phyloP scores from a whole-genome alignment of 37 sponge, comb jelly and placozoan species.

The Aplysina aerophoba region DNA sequence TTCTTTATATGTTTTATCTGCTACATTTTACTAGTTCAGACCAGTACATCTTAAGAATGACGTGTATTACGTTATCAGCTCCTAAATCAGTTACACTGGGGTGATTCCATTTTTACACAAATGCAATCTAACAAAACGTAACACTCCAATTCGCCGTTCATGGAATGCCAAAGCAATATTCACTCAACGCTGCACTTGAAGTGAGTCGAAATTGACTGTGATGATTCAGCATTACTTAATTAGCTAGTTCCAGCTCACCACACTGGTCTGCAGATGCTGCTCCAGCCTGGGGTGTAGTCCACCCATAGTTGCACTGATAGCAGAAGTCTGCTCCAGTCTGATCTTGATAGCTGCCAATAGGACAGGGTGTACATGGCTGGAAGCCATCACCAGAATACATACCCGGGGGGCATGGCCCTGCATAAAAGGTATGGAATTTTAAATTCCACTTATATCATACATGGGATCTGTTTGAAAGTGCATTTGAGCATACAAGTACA shows the following conservation, averaged over 20 bases:
- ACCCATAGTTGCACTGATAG: constrained; percentile 15
- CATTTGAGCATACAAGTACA: background rate
- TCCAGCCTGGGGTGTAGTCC: constrained; percentile 2
- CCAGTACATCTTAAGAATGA: too few species aligned
- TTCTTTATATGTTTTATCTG: too few species aligned
- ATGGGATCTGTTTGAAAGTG: background rate
- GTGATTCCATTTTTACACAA: too few species aligned
- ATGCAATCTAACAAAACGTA: too few species aligned
- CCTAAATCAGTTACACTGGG: too few species aligned
- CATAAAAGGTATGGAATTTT: background rate
- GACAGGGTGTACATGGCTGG: constrained; percentile 16
- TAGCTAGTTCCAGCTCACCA: background rate
- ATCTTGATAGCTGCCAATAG: constrained; percentile 14
- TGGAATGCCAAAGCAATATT: too few species aligned
- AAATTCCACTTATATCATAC: background rate
- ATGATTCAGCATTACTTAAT: too few species aligned
- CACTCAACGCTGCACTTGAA: too few species aligned
- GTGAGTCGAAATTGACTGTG: too few species aligned
- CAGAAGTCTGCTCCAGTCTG: constrained; percentile 22
- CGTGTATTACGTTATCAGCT: too few species aligned
- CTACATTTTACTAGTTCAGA: too few species aligned
- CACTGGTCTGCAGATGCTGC: background rate
- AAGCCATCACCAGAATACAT: constrained; percentile 23
- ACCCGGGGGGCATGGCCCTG: constrained; percentile 19
- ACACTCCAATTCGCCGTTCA: too few species aligned